phyloP scores from a whole-genome alignment of 2,797 vertebrate genomes.

The Psittacula derbiana region DNA sequence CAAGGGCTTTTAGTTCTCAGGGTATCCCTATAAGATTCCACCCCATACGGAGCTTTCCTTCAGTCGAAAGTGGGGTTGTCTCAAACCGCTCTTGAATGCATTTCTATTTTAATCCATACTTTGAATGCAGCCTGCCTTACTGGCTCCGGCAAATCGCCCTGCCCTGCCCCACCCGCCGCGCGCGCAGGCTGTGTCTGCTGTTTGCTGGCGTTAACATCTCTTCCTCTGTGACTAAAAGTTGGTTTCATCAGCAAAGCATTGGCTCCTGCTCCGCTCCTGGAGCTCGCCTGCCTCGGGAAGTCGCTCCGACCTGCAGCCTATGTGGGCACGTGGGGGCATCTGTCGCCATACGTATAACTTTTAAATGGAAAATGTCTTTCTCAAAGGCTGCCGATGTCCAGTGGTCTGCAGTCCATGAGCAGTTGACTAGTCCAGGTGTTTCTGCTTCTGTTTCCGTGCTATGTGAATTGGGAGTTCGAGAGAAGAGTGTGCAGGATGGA shows the following conservation, averaged over 20 bases:
- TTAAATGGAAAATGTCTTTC: constrained; percentile 74
- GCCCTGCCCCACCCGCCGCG: constrained; percentile 19
- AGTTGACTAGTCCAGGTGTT: constrained; percentile 62
- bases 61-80: background rate
- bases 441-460: constrained; percentile 65
- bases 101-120: constrained; percentile 59
- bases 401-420: constrained; percentile 65
- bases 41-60: background rate
- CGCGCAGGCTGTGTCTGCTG: background rate
- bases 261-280: background rate
- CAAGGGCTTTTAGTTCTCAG: constrained; percentile 42
- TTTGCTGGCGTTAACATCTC: background rate
- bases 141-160: background rate
- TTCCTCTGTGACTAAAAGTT: background rate
- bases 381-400: constrained; percentile 71
- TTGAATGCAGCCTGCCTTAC: constrained; percentile 35
- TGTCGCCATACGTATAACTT: constrained; percentile 31
- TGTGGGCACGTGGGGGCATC: background rate
- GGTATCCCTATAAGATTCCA: constrained; percentile 29
- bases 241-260: background rate
- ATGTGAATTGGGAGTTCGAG: constrained; percentile 64
- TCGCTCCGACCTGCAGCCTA: background rate
- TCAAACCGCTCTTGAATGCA: background rate
- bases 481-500: constrained; percentile 69
- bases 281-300: background rate